A percentile compares a stretch with the other conserved stretches of the same genome.
Evolutionary conservation across 2,113 vertebrate species (phyloP).

Genomic region (Heterotilapia buettikoferi): DNA sequence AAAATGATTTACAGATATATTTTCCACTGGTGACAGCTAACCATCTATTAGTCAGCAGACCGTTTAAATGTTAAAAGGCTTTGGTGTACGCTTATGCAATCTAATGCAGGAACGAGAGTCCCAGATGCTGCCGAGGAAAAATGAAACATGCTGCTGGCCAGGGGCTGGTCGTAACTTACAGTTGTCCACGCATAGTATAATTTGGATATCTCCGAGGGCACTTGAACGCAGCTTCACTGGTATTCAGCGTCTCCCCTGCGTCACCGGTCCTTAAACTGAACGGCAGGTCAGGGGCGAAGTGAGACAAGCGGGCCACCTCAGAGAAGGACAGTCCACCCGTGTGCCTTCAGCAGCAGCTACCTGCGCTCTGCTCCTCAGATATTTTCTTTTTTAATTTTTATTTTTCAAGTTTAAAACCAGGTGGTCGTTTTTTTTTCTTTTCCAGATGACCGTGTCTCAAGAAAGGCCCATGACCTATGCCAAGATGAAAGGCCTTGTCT

Average conservation of each 20-base stretch:
- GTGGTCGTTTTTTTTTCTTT: not conserved
- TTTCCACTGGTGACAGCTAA: not conserved
- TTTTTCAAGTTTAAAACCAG: not conserved
- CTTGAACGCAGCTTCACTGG: constrained; percentile 4
- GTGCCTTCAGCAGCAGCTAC: not conserved
- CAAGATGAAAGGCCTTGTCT: constrained; percentile 68
- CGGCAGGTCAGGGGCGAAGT: not conserved
- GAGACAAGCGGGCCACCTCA: not conserved
- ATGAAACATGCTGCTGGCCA: not conserved
- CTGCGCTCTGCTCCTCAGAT: not conserved
- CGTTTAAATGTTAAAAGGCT: not conserved
- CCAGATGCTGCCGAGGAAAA: not conserved
- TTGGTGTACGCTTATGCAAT: not conserved
- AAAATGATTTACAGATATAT: not conserved
- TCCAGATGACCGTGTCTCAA: constrained; percentile 56
- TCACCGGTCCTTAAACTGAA: not conserved
- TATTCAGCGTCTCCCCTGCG: not conserved
- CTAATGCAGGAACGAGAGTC: not conserved
- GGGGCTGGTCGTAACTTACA: not conserved
- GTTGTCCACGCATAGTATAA: too few species aligned
- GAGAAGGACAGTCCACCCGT: not conserved
- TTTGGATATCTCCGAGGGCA: not conserved
- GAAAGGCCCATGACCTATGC: constrained; percentile 54
- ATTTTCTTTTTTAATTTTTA: not conserved
- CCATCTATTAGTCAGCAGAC: not conserved